Conservation (phyloP, 2,113 vertebrate genomes). For the Dissostichus mawsoni region DNA sequence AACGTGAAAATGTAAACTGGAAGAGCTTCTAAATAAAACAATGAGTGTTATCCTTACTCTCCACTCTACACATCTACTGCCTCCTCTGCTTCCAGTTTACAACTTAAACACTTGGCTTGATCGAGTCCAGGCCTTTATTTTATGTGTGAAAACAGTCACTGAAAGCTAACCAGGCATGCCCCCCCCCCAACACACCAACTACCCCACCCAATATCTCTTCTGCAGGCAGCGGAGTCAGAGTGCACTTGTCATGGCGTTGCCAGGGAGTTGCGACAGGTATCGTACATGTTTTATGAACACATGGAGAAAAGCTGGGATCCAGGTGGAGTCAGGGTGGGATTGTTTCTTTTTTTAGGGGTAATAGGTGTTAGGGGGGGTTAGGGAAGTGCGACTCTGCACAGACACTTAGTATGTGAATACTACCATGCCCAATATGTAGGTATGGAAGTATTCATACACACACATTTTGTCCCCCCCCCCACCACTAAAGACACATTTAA, state of each 20-base stretch:
- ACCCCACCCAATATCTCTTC: slow-evolving; percentile 51
- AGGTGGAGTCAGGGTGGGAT: slow-evolving; percentile 33
- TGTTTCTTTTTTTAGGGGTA: slow-evolving; percentile 5
- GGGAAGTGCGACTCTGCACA: slow-evolving; percentile 3
- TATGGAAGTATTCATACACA: slow-evolving; percentile 22
- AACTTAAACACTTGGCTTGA: slow-evolving; percentile 64
- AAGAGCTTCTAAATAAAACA: slow-evolving; percentile 9
- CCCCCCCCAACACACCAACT: slow-evolving; percentile 5
- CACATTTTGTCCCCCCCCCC: neutral
- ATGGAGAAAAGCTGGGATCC: slow-evolving; percentile 60
- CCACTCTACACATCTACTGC: slow-evolving; percentile 21
- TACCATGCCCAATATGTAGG: neutral
- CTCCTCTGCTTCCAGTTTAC: slow-evolving; percentile 63
- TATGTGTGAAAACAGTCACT: slow-evolving; percentile 79
- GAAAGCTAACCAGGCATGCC: slow-evolving; percentile 73
- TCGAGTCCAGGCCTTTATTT: slow-evolving; percentile 75
- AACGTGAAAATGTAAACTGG: neutral
- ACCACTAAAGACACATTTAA: slow-evolving; percentile 50
- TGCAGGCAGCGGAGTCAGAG: slow-evolving; percentile 61
- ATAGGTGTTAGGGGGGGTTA: slow-evolving; percentile 10
- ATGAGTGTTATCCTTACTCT: neutral
- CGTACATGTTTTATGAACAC: slow-evolving; percentile 73
- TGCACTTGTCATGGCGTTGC: slow-evolving; percentile 67
- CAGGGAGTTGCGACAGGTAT: slow-evolving; percentile 65
- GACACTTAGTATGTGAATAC: slow-evolving; percentile 16